These are phyloP conservation scores for Phocoena phocoena DNA, from an alignment of 2,113 vertebrate species.

Conservation along the genomic window DNA sequence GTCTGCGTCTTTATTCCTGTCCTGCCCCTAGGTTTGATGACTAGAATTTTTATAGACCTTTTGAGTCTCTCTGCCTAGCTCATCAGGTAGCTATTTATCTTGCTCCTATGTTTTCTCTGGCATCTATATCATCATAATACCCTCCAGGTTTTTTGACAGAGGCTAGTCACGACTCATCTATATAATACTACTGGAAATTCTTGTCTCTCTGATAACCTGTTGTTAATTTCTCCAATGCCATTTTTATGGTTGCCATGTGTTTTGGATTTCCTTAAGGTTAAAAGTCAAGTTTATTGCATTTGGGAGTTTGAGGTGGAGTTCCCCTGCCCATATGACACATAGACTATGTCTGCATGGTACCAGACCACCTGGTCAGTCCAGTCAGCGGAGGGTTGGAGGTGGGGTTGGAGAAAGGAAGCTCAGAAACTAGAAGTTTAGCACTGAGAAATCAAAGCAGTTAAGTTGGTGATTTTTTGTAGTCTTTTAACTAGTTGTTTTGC, in stretches of 20 bases:
- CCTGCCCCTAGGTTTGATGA: background rate
- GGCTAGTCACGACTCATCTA: slow-evolving; percentile 27
- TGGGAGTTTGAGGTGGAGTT: slow-evolving; percentile 16
- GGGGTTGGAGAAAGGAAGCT: background rate
- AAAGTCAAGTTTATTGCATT: slow-evolving; percentile 68
- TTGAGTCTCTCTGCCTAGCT: slow-evolving; percentile 11
- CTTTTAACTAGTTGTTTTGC: slow-evolving; percentile 10
- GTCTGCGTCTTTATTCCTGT: no score
- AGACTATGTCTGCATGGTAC: background rate
- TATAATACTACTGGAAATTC: slow-evolving; percentile 48
- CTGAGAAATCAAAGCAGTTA: slow-evolving; percentile 10
- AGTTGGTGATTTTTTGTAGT: background rate
- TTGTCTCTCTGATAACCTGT: slow-evolving; percentile 67
- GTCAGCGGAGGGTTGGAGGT: background rate
- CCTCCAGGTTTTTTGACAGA: slow-evolving; percentile 36
- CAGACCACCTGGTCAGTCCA: background rate
- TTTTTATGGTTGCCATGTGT: slow-evolving; percentile 72
- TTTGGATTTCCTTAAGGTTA: slow-evolving; percentile 74
- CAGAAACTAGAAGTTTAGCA: background rate
- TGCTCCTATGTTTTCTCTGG: slow-evolving; percentile 1
- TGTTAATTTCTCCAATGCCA: slow-evolving; percentile 72
- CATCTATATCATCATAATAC: slow-evolving; percentile 16
- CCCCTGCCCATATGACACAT: background rate
- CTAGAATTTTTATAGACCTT: slow-evolving; percentile 25
- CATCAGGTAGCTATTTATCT: slow-evolving; percentile 44